Conservation (phyloP, 2,888 invertebrate species). For the Raillietiella orientalis region DNA sequence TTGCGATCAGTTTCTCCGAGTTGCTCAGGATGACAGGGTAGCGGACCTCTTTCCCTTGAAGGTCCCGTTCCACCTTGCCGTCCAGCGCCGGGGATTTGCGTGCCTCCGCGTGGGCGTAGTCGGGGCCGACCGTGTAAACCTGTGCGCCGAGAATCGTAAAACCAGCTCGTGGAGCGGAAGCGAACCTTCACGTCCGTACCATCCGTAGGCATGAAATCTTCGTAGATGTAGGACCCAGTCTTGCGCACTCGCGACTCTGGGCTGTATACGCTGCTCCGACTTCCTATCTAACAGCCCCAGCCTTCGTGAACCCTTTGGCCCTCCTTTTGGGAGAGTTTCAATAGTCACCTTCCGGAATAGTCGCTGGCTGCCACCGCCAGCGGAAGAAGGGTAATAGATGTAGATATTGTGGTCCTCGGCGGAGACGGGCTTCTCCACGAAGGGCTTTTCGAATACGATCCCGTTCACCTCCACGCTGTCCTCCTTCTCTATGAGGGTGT, state of each 20-base stretch:
- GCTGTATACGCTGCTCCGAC: conserved; percentile 92
- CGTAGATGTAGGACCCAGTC: conserved; percentile 94
- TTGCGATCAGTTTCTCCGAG: conserved; percentile 83
- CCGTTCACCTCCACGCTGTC: conserved; percentile 94
- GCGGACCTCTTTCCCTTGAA: conserved; percentile 88
- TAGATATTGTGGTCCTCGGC: conserved; percentile 99
- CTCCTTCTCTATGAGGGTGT: conserved; percentile 56
- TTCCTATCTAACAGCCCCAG: conserved; percentile 66
- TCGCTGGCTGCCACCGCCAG: conserved; percentile 84
- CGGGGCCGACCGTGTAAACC: conserved; percentile 97
- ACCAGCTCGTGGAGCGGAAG: conserved; percentile 1
- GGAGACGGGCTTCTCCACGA: conserved; percentile 96
- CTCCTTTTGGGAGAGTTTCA: not conserved
- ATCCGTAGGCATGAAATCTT: conserved; percentile 99
- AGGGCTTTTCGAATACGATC: conserved; percentile 80
- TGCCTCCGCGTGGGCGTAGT: conserved; percentile 98
- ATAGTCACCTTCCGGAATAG: conserved; percentile 64
- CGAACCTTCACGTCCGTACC: conserved; percentile 37
- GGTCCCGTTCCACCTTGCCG: conserved; percentile 91
- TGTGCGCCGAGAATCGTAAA: conserved; percentile 11
- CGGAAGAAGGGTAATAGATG: conserved; percentile 95
- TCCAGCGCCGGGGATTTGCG: conserved; percentile 92
- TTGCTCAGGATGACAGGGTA: conserved; percentile 95
- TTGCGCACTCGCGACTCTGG: conserved; percentile 82
- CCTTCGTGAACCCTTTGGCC: not conserved